phyloP scores from a whole-genome alignment of 2,888 invertebrate species.

The Apamea anceps region DNA sequence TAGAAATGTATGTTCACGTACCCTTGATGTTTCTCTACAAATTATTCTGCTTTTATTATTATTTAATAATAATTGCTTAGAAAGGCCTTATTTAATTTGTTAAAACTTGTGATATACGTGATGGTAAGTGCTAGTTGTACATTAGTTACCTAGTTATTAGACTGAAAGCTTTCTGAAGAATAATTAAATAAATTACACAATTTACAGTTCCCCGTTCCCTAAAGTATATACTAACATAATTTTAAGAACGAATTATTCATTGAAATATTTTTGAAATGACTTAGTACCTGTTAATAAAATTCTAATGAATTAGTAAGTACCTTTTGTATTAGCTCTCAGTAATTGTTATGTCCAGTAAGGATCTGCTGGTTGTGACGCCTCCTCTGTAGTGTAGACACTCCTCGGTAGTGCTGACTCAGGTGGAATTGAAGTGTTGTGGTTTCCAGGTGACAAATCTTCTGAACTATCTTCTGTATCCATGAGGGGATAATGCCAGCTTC shows the following conservation, averaged over 20 bases:
- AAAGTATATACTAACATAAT: background rate
- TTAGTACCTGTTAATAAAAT: background rate
- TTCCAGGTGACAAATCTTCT: conserved; percentile 65
- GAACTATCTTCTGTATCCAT: conserved; percentile 44
- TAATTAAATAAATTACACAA: conserved; percentile 9
- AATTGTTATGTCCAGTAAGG: background rate
- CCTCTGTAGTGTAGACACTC: background rate
- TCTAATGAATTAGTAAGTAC: background rate
- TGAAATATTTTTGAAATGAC: background rate
- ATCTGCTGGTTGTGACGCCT: background rate
- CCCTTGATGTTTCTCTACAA: background rate
- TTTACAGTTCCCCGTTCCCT: background rate
- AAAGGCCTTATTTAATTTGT: background rate
- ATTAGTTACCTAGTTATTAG: background rate
- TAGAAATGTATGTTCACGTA: conserved; percentile 1
- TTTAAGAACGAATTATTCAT: background rate
- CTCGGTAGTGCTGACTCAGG: background rate
- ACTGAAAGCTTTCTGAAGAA: background rate
- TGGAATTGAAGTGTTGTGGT: conserved; percentile 54
- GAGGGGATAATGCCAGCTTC: conserved; percentile 56
- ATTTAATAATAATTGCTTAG: background rate
- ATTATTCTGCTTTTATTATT: conserved; percentile 8
- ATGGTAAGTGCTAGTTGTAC: background rate
- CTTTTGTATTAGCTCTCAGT: background rate
- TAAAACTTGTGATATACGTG: background rate